Percentiles rank a stretch among this genome's conserved stretches.
These are phyloP conservation scores for Notothenia coriiceps DNA, from an alignment of 2,113 vertebrate species.

Conservation along the genomic window DNA sequence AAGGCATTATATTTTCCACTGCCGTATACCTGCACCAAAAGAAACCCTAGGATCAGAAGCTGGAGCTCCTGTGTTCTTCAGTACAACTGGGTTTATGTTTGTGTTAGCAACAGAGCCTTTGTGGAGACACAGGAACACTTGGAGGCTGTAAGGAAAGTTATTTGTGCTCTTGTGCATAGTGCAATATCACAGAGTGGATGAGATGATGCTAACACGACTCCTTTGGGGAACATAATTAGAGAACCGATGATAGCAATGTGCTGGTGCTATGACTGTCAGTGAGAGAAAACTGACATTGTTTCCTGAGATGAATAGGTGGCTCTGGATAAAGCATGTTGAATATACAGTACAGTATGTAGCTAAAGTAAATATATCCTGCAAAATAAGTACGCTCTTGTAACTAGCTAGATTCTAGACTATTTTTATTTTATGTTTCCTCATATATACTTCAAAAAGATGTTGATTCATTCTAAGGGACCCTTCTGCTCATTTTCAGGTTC, in stretches of 20 bases:
- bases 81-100: neutral
- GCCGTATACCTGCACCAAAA: neutral
- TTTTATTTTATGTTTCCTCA: neutral
- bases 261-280: too few species aligned
- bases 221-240: too few species aligned
- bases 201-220: too few species aligned
- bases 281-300: neutral
- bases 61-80: neutral
- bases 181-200: too few species aligned
- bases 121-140: neutral
- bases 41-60: neutral
- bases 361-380: too few species aligned
- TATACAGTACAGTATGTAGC: too few species aligned
- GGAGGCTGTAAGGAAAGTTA: neutral
- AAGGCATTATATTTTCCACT: slow-evolving; percentile 9
- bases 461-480: too few species aligned
- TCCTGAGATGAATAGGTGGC: neutral
- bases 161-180: neutral
- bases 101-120: neutral
- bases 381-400: too few species aligned
- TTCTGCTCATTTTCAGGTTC: too few species aligned
- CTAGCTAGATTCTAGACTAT: neutral
- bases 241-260: too few species aligned
- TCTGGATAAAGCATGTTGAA: too few species aligned
- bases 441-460: too few species aligned